Conservation (phyloP, 2,888 invertebrate species). For the Melanophora roralis region DNA sequence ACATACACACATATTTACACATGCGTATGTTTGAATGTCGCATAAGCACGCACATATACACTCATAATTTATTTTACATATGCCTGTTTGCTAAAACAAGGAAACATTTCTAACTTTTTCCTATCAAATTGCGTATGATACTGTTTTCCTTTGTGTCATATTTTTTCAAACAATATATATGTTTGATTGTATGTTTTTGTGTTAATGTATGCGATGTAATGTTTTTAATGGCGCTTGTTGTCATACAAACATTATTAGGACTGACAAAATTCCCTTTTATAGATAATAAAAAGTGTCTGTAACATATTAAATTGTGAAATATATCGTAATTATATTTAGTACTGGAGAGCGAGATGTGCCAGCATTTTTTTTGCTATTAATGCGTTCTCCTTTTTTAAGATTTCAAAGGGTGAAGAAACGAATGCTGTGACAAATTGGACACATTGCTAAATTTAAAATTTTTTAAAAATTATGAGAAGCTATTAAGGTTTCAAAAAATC, state of each 20-base stretch:
- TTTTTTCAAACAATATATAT: constrained; percentile 11
- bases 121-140: constrained; percentile 27
- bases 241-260: constrained; percentile 18
- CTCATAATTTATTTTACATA: constrained; percentile 38
- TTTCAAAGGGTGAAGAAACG: too few species aligned
- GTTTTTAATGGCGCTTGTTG: constrained; percentile 40
- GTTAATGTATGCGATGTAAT: constrained; percentile 42
- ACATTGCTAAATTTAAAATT: too few species aligned
- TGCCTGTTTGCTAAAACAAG: constrained; percentile 26
- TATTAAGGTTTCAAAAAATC: too few species aligned
- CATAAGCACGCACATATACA: neutral
- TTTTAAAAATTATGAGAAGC: too few species aligned
- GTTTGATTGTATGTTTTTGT: constrained; percentile 33
- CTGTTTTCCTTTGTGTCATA: neutral
- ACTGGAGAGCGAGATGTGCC: neutral
- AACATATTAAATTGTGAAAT: neutral
- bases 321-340: too few species aligned
- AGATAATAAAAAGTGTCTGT: constrained; percentile 34
- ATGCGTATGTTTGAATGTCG: too few species aligned
- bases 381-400: neutral
- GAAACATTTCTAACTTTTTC: constrained; percentile 34
- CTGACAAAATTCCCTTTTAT: constrained; percentile 23
- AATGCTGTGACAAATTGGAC: too few species aligned
- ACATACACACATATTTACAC: neutral
- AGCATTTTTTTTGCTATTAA: constrained; percentile 1